phyloP scores from a whole-genome alignment of 2,113 vertebrate species.

The Edolisoma coerulescens region DNA sequence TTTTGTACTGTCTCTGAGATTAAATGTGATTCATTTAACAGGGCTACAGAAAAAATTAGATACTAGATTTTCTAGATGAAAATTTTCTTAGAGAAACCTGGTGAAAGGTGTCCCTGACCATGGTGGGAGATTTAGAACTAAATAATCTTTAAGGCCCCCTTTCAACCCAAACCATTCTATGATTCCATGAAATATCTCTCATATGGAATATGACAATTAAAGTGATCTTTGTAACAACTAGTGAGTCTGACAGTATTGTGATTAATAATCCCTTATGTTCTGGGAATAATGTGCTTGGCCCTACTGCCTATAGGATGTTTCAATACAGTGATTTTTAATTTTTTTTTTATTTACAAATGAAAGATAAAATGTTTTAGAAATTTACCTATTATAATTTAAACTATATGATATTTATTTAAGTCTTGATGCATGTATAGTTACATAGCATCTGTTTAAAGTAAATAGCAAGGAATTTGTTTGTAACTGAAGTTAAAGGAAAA shows the following conservation, averaged over 20 bases:
- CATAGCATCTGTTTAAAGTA: not conserved
- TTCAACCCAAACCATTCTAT: not conserved
- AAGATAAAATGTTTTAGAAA: not conserved
- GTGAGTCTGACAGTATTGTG: not conserved
- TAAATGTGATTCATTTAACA: not conserved
- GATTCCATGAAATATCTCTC: not conserved
- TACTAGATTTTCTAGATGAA: not conserved
- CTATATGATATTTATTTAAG: not conserved
- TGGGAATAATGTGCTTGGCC: not conserved
- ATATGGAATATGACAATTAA: not conserved
- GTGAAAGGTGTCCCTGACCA: not conserved
- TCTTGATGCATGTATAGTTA: not conserved
- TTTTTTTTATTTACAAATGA: not conserved
- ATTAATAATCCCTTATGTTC: not conserved
- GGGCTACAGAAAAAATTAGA: not conserved
- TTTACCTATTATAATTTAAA: not conserved
- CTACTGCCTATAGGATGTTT: not conserved
- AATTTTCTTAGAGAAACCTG: not conserved
- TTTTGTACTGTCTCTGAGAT: not conserved
- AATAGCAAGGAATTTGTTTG: not conserved
- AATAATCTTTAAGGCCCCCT: not conserved
- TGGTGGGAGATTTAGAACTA: not conserved
- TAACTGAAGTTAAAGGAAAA: not conserved
- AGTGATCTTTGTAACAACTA: not conserved
- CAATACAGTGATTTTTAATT: not conserved